Conservation (phyloP, 2,113 vertebrate species). For the Pseudonaja textilis region DNA sequence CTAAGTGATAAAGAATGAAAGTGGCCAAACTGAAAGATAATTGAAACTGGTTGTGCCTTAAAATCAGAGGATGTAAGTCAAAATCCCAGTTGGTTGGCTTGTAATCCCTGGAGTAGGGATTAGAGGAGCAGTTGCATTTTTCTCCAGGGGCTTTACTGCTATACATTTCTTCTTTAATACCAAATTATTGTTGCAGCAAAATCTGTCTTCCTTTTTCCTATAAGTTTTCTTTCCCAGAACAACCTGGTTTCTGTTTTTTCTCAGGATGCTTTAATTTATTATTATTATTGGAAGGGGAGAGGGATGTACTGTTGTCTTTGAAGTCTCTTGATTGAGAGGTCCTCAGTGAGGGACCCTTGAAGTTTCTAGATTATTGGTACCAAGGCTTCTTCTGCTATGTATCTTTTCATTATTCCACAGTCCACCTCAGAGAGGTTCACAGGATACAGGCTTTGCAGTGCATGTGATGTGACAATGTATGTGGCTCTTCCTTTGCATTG, state of each 20-base stretch:
- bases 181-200: neutral
- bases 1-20: neutral
- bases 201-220: neutral
- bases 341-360: neutral
- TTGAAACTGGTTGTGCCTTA: neutral
- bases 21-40: neutral
- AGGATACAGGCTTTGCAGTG: neutral
- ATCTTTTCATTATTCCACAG: neutral
- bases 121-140: neutral
- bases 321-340: too few relatives aligned
- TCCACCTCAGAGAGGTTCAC: neutral
- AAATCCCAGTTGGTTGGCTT: neutral
- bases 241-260: neutral
- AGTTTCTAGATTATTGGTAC: neutral
- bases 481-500: neutral
- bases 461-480: neutral
- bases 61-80: neutral
- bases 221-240: neutral
- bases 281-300: neutral
- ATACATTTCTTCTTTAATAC: too few relatives aligned
- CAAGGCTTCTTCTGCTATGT: neutral
- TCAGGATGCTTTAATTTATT: neutral
- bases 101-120: neutral
- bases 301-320: too few relatives aligned
- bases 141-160: neutral